A percentile compares a stretch with the other conserved stretches of the same genome.
phyloP scores from a whole-genome alignment of 2,888 invertebrate genomes.

The Nyleta sp. region DNA sequence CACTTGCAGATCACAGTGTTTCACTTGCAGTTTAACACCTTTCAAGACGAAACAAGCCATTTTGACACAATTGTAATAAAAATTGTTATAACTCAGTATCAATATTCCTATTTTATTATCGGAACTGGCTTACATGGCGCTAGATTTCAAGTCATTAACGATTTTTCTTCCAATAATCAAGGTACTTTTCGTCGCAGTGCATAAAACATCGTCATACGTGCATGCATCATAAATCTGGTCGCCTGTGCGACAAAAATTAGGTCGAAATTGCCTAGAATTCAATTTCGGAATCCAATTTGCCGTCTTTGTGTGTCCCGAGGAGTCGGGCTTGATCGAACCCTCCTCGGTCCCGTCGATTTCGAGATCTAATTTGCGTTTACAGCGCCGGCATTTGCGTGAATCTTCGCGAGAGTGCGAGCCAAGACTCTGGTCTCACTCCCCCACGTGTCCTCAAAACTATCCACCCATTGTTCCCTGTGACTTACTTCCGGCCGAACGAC shows the following conservation, averaged over 20 bases:
- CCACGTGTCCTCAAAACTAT: slow-evolving; percentile 35
- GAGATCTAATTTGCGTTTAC: slow-evolving; percentile 77
- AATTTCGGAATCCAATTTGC: slow-evolving; percentile 76
- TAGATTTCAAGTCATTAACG: slow-evolving; percentile 2
- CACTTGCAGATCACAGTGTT: too few species aligned
- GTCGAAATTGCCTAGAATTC: slow-evolving; percentile 74
- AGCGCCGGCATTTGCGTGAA: slow-evolving; percentile 60
- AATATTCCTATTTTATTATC: too few species aligned
- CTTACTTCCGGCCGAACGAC: slow-evolving; percentile 36
- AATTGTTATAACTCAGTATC: too few species aligned
- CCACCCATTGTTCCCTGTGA: slow-evolving; percentile 42
- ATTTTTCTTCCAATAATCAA: slow-evolving; percentile 34
- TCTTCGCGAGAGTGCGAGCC: slow-evolving; percentile 39
- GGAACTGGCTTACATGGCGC: not conserved
- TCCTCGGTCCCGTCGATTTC: slow-evolving; percentile 70
- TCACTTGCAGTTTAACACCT: too few species aligned
- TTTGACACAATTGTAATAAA: too few species aligned
- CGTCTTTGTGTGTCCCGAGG: slow-evolving; percentile 72
- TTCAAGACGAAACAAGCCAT: too few species aligned
- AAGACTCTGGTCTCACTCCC: slow-evolving; percentile 36
- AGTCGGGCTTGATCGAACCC: slow-evolving; percentile 71
- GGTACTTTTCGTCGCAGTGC: slow-evolving; percentile 21
- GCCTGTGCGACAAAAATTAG: slow-evolving; percentile 70
- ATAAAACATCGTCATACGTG: slow-evolving; percentile 46
- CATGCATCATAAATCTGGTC: slow-evolving; percentile 44